A percentile compares a stretch with the other conserved stretches of the same genome.
phyloP scores from a whole-genome alignment of 2,888 invertebrate genomes.

The Drosophila testacea region DNA sequence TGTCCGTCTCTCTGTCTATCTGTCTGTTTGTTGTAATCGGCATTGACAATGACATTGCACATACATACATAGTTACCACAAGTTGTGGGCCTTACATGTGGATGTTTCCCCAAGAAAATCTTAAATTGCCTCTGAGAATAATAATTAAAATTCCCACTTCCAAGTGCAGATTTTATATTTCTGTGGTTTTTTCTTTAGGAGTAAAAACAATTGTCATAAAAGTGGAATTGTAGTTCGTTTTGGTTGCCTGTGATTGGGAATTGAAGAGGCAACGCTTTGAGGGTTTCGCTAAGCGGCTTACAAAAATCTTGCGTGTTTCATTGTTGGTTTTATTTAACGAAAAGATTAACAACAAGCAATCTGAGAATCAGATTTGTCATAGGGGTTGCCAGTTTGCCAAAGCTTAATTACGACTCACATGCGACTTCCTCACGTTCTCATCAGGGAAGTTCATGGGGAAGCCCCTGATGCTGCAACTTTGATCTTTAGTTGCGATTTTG shows the following conservation, averaged over 20 bases:
- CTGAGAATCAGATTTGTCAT: constrained; percentile 64
- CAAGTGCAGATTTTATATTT: constrained; percentile 30
- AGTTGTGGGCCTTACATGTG: constrained; percentile 27
- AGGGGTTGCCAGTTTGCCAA: constrained; percentile 61
- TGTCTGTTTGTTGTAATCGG: constrained; percentile 22
- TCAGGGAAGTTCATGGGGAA: constrained; percentile 3
- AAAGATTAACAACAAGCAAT: constrained; percentile 69
- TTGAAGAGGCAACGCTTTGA: constrained; percentile 21
- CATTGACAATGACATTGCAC: constrained; percentile 54
- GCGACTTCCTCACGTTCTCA: neutral
- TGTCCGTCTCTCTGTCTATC: neutral
- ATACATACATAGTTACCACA: constrained; percentile 14
- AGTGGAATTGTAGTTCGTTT: constrained; percentile 21
- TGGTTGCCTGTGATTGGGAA: constrained; percentile 25
- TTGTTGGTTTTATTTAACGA: constrained; percentile 69
- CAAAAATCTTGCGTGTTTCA: constrained; percentile 76
- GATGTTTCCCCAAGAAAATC: constrained; percentile 4
- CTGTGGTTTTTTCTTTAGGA: constrained; percentile 10
- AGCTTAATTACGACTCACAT: constrained; percentile 67
- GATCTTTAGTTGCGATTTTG: constrained; percentile 52
- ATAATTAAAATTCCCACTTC: constrained; percentile 52
- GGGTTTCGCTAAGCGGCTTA: constrained; percentile 67
- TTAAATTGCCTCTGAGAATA: constrained; percentile 36
- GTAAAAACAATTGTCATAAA: constrained; percentile 47
- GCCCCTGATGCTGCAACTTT: constrained; percentile 51